Conservation (phyloP, 2,888 invertebrate species). For the Epinotia demarniana region DNA sequence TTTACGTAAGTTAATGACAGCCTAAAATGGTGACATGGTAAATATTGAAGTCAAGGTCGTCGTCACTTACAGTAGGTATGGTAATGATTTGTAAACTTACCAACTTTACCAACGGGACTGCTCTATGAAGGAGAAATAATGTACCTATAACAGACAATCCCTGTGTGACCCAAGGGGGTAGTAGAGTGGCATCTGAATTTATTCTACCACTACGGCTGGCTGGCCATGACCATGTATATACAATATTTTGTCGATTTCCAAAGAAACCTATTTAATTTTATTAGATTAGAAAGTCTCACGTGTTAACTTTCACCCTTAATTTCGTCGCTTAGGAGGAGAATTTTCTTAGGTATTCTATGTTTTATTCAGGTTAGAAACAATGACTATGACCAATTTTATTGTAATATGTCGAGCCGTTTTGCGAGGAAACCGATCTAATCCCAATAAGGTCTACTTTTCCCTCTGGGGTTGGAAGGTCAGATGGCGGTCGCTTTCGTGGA, state of each 20-base stretch:
- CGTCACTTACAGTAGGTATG: neutral
- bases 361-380: too few species aligned
- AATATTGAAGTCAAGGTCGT: slow-evolving; percentile 14
- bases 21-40: slow-evolving; percentile 23
- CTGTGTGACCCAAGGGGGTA: neutral
- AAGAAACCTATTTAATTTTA: neutral
- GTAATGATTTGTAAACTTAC: slow-evolving; percentile 10
- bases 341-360: too few species aligned
- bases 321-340: too few species aligned
- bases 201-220: neutral
- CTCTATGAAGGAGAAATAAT: neutral
- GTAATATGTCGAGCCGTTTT: too few species aligned
- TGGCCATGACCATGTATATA: slow-evolving; percentile 4
- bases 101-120: neutral
- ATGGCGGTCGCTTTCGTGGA: too few species aligned
- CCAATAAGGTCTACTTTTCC: too few species aligned
- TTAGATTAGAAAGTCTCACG: too few species aligned
- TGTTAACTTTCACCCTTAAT: too few species aligned
- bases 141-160: neutral
- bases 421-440: too few species aligned
- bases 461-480: too few species aligned
- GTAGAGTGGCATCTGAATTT: slow-evolving; percentile 10
- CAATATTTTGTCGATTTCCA: neutral
- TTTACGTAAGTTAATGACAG: slow-evolving; percentile 7
- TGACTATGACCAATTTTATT: too few species aligned